Percentiles rank a stretch among this genome's conserved stretches.
These are phyloP conservation scores for Choristoneura rosaceana DNA, from an alignment of 2,888 invertebrate genomes.

Conservation along the genomic window DNA sequence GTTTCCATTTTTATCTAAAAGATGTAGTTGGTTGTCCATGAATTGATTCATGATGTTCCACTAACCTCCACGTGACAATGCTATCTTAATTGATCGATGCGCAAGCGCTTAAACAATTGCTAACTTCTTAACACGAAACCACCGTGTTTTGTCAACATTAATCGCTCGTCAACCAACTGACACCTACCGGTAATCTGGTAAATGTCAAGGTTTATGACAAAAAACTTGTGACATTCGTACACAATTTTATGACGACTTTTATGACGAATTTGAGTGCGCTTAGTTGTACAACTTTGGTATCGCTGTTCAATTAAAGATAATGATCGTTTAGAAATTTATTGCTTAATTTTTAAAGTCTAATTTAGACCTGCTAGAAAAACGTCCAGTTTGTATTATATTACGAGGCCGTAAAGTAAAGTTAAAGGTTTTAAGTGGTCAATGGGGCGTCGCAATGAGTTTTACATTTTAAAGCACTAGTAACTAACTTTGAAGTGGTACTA, in stretches of 20 bases:
- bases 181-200: constrained; percentile 18
- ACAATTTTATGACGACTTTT: constrained; percentile 10
- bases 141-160: constrained; percentile 29
- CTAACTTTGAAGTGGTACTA: no score
- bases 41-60: not conserved
- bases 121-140: constrained; percentile 5
- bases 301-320: not conserved
- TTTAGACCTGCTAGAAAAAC: no score
- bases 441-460: no score
- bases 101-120: constrained; percentile 13
- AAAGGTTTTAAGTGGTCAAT: no score
- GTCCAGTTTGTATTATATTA: no score
- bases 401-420: no score
- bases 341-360: not conserved
- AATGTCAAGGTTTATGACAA: constrained; percentile 38
- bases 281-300: not conserved
- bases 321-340: not conserved
- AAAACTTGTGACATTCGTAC: constrained; percentile 12
- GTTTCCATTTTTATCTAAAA: not conserved
- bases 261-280: constrained; percentile 1
- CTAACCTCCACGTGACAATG: constrained; percentile 15
- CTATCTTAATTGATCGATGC: constrained; percentile 10
- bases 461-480: no score
- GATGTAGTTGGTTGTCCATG: not conserved
- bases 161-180: not conserved